Evolutionary conservation across 2,888 invertebrate genomes (phyloP), one percentile per base, ranked within the genome.

Genomic region (Orthosia incerta): DNA sequence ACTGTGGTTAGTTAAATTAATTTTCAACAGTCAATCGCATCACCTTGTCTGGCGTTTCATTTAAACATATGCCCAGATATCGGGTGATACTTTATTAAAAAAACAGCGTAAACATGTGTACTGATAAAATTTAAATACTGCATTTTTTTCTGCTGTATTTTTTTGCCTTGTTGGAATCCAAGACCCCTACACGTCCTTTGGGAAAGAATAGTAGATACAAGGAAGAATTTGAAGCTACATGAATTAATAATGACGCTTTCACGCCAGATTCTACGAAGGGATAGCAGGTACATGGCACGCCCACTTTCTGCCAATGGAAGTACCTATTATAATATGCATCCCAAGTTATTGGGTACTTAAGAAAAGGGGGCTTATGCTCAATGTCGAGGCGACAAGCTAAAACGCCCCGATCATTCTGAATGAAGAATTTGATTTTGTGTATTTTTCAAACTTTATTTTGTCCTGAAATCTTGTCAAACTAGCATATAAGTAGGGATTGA

Each of bases 171-270:
- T 11, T 12, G 26, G 23, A 2, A 18, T 2, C 23, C 53, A 23
- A 46, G 16, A 45, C n/a, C n/a, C n/a, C n/a, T n/a, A n/a, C 56
- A 46, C n/a, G 20, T 50, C 39, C 20, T 16, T 50, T 46, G 51
- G 46, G 39, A 39, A 20, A 48, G 20, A n/a, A 16, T 11, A 12
- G 3, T 26, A 20, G 7, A 9, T 15, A 45, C 11, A n/a, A 53
- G 16, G n/a, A 23, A 15, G 59, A 46, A 64, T 56, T 68, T 69
- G n/a, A 51, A 60, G 46, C 48, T 18, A 63, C 15, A 67, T 81
- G 81, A 72, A 80, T 72, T 63, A 63, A 72, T 81, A 70, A 80
- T 64, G 55, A 51, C 56, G 50, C 31, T 71, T 81, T 72, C 53
- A 72, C 65, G 65, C 53, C 57, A 26, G n/a, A 23, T 74, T 71